Conservation (phyloP, 1,140 invertebrate species). For the Drosophila ficusphila region DNA sequence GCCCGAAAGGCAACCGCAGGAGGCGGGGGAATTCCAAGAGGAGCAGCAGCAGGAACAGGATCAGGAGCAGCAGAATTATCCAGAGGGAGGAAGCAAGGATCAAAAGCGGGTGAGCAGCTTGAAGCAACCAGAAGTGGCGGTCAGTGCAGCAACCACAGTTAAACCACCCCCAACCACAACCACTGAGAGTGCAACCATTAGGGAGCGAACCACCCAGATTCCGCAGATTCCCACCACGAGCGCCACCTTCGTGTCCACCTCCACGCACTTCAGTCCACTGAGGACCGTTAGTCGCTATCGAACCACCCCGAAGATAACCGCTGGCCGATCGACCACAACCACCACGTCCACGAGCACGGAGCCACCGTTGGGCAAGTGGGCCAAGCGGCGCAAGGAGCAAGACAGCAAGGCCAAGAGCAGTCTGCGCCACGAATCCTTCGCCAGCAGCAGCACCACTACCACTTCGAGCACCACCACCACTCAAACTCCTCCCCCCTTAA, state of each 20-base stretch:
- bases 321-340: conserved; percentile 59
- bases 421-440: conserved; percentile 52
- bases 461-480: conserved; percentile 15
- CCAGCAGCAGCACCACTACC: conserved; percentile 17
- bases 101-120: conserved; percentile 36
- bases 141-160: conserved; percentile 10
- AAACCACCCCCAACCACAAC: conserved; percentile 5
- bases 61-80: not conserved
- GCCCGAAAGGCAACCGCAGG: conserved; percentile 29
- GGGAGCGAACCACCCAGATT: not conserved
- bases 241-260: conserved; percentile 63
- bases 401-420: conserved; percentile 78
- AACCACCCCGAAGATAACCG: conserved; percentile 66
- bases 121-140: conserved; percentile 33
- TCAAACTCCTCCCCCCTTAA: not conserved
- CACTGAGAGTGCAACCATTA: no score
- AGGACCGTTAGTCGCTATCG: conserved; percentile 66
- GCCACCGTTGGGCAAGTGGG: conserved; percentile 68
- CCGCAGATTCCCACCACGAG: conserved; percentile 11
- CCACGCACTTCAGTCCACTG: conserved; percentile 57
- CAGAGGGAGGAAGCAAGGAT: not conserved
- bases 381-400: conserved; percentile 61
- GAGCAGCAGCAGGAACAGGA: not conserved
- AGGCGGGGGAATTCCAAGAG: no score
- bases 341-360: conserved; percentile 56